A percentile compares a stretch with the other conserved stretches of the same genome.
These are phyloP conservation scores for Isichthys henryi DNA, from an alignment of 2,113 vertebrate species.

Conservation along the genomic window DNA sequence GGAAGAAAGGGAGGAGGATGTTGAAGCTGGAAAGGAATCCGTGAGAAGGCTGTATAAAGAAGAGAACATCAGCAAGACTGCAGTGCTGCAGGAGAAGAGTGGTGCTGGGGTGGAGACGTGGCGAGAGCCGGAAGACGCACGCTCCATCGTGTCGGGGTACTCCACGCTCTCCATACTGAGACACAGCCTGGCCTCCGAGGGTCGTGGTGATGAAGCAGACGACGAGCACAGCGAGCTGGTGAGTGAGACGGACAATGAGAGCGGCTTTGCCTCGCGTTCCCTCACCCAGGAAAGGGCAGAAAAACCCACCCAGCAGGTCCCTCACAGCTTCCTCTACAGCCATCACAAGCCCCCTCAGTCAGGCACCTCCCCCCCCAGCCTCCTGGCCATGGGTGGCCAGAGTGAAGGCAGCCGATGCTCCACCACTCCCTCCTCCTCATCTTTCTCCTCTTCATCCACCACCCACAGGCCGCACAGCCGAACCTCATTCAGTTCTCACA, in stretches of 20 bases:
- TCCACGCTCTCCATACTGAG: conserved; percentile 88
- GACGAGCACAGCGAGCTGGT: conserved; percentile 87
- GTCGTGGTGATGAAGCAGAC: conserved; percentile 80
- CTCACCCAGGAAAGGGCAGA: conserved; percentile 62
- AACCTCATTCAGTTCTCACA: conserved; percentile 59
- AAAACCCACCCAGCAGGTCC: conserved; percentile 31
- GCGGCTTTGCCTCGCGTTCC: conserved; percentile 64
- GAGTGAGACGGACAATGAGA: conserved; percentile 88
- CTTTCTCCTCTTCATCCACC: conserved; percentile 16
- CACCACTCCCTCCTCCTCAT: conserved; percentile 34
- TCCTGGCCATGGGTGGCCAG: not conserved
- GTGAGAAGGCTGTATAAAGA: conserved; percentile 45
- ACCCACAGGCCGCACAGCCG: conserved; percentile 19
- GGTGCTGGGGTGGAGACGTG: conserved; percentile 35
- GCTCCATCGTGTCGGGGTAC: conserved; percentile 89
- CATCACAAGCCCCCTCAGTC: conserved; percentile 27
- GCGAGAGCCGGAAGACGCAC: conserved; percentile 65
- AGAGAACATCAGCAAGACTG: conserved; percentile 51
- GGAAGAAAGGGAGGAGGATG: conserved; percentile 16
- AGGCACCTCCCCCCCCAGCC: not conserved
- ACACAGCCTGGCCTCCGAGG: conserved; percentile 74
- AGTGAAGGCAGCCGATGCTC: conserved; percentile 9
- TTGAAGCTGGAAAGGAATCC: conserved; percentile 20
- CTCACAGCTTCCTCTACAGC: conserved; percentile 37
- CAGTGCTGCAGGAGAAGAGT: not conserved